Percentiles rank a stretch among this genome's conserved stretches.
phyloP scores from a whole-genome alignment of 1,140 invertebrate species.

The Drosophila subobscura region DNA sequence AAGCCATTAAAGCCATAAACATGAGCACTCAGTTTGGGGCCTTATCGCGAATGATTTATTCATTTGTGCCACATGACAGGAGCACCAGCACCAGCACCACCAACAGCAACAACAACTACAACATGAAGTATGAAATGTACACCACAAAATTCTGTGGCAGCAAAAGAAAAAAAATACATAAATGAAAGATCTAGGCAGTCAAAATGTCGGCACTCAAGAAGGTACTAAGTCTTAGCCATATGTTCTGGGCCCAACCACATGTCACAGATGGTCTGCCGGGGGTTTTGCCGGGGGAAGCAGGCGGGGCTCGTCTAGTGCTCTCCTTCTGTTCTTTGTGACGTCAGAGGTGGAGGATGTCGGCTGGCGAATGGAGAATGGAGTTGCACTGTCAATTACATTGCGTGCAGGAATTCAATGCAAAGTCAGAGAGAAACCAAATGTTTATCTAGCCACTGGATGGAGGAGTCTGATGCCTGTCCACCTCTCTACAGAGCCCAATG shows the following conservation, averaged over 20 bases:
- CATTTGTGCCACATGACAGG: conserved; percentile 51
- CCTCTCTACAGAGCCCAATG: conserved; percentile 42
- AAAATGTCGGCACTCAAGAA: conserved; percentile 68
- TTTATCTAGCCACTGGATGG: conserved; percentile 53
- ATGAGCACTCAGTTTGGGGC: conserved; percentile 46
- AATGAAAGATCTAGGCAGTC: conserved; percentile 31
- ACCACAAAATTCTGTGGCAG: conserved; percentile 41
- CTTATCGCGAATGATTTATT: conserved; percentile 77
- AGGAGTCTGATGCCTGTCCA: conserved; percentile 13
- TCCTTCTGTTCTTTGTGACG: conserved; percentile 27
- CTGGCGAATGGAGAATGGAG: conserved; percentile 25
- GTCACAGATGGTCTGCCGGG: conserved; percentile 18
- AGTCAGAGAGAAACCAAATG: conserved; percentile 35
- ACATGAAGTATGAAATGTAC: conserved; percentile 26
- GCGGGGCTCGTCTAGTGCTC: not conserved
- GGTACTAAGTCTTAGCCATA: conserved; percentile 21
- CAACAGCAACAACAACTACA: conserved; percentile 29
- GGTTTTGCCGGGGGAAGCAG: conserved; percentile 11
- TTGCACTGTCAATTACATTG: conserved; percentile 63
- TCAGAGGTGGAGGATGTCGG: conserved; percentile 22
- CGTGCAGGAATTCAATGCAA: conserved; percentile 66
- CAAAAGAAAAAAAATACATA: conserved; percentile 29
- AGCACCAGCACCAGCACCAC: conserved; percentile 30
- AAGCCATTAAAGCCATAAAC: conserved; percentile 60
- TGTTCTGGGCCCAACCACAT: conserved; percentile 29